Conservation (phyloP, 2,888 invertebrate species). For the Cordilura impudica region DNA sequence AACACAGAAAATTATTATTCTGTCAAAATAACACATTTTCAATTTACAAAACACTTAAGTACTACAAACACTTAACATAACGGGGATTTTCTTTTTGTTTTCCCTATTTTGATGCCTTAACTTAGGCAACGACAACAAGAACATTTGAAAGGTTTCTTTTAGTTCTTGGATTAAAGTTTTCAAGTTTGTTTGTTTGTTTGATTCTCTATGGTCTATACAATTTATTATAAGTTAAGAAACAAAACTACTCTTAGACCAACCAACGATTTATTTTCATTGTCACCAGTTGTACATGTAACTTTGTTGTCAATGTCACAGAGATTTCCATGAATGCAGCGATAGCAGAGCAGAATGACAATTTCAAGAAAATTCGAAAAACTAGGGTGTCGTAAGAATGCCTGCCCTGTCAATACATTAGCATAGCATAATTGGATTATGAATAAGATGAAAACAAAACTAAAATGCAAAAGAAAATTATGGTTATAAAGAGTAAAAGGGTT, state of each 20-base stretch:
- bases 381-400: slow-evolving; percentile 41
- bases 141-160: slow-evolving; percentile 12
- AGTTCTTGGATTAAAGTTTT: neutral
- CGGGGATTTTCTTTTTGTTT: neutral
- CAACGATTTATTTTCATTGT: slow-evolving; percentile 44
- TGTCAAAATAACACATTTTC: slow-evolving; percentile 31
- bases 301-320: slow-evolving; percentile 38
- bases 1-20: slow-evolving; percentile 17
- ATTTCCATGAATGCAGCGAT: slow-evolving; percentile 8
- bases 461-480: neutral
- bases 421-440: slow-evolving; percentile 51
- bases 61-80: slow-evolving; percentile 19
- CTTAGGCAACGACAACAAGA: neutral
- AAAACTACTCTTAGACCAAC: neutral
- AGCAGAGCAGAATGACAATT: slow-evolving; percentile 25
- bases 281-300: neutral
- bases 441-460: slow-evolving; percentile 26
- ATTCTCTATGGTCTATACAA: neutral
- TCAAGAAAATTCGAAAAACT: neutral
- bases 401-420: slow-evolving; percentile 26
- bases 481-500: neutral
- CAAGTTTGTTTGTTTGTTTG: neutral
- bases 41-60: slow-evolving; percentile 32
- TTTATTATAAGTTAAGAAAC: neutral
- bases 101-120: neutral